Percentiles rank a stretch among this genome's conserved stretches.
Evolutionary conservation across 2,888 invertebrate genomes (phyloP).

Genomic region (Diaprepes abbreviatus): DNA sequence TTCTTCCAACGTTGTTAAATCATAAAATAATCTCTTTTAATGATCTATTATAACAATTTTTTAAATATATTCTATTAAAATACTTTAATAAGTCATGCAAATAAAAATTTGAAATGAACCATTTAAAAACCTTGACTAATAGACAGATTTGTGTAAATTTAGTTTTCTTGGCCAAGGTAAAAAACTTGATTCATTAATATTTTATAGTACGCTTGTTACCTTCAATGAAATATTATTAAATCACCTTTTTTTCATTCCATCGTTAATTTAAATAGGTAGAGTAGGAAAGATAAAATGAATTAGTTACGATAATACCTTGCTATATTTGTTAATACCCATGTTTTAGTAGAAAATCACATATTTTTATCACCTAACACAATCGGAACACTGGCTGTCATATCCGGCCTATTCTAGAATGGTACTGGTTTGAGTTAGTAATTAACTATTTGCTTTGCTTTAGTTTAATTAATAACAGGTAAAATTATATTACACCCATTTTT

Average conservation of each 20-base stretch:
- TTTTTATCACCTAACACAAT: neutral
- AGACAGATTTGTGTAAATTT: conserved; percentile 1
- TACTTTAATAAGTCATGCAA: neutral
- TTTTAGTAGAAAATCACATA: neutral
- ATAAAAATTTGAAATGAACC: neutral
- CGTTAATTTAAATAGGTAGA: too few species aligned
- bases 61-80: too few species aligned
- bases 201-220: neutral
- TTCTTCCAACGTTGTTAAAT: too few species aligned
- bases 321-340: neutral
- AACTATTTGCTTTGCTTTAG: neutral
- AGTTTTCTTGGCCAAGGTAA: neutral
- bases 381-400: neutral
- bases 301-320: neutral
- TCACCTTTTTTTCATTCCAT: too few species aligned
- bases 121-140: conserved; percentile 5
- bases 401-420: conserved; percentile 7
- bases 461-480: neutral
- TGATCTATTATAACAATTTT: too few species aligned
- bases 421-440: neutral
- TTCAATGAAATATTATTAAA: too few species aligned
- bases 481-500: too few species aligned
- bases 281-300: neutral
- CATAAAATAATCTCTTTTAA: too few species aligned
- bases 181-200: neutral